Percentiles rank a stretch among this genome's conserved stretches.
Evolutionary conservation across 1,140 invertebrate species (phyloP).

Genomic region (Antheraea mylitta): DNA sequence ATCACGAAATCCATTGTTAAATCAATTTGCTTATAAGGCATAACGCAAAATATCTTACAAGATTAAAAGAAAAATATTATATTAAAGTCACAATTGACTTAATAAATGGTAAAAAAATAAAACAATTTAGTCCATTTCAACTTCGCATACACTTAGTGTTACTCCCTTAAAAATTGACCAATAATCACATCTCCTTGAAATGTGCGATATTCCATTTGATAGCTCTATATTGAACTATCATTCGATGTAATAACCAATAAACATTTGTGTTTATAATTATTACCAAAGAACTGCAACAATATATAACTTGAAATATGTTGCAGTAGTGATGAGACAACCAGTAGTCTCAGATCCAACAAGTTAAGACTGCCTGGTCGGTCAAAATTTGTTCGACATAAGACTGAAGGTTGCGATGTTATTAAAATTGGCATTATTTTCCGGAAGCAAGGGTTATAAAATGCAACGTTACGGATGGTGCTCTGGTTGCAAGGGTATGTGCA

Average conservation of each 20-base stretch:
- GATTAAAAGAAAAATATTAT: not conserved
- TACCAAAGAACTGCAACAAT: not conserved
- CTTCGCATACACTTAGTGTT: not conserved
- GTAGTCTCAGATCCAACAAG: constrained; percentile 4
- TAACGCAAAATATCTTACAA: not conserved
- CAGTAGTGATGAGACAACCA: constrained; percentile 8
- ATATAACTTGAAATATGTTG: not conserved
- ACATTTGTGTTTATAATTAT: not conserved
- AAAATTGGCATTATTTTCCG: constrained; percentile 77
- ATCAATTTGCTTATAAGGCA: constrained; percentile 18
- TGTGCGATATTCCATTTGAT: not conserved
- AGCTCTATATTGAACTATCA: not conserved
- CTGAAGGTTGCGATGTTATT: constrained; percentile 36
- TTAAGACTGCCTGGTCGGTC: constrained; percentile 25
- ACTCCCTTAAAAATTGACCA: not conserved
- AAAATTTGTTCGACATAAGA: constrained; percentile 12
- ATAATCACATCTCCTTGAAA: not conserved
- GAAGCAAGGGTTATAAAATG: constrained; percentile 66
- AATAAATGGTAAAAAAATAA: not conserved
- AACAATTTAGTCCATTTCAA: not conserved
- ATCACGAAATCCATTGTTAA: constrained; percentile 69
- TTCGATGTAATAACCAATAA: too few species aligned
- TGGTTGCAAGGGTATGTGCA: constrained; percentile 68
- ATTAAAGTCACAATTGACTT: not conserved
- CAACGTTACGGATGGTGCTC: constrained; percentile 65